Percentiles rank a stretch among this genome's conserved stretches.
Conservation (phyloP, 2,797 vertebrate genomes). For the Typhlichthys eigenmanni region DNA sequence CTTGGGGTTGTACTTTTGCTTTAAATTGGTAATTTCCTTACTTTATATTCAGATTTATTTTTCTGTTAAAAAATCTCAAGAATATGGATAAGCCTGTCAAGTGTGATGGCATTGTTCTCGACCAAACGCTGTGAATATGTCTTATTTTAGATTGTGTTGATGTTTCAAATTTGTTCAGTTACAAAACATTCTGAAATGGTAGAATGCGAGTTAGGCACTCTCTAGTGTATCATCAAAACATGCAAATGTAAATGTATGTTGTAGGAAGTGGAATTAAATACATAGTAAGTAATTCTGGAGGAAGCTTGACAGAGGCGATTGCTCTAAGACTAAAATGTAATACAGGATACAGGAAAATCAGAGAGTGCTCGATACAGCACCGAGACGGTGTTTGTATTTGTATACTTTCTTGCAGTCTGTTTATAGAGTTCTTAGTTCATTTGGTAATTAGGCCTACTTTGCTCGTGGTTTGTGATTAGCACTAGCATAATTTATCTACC, state of each 20-base stretch:
- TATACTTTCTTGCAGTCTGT: no score
- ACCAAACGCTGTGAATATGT: constrained; percentile 25
- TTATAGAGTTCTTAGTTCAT: no score
- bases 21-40: constrained; percentile 62
- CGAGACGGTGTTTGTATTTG: no score
- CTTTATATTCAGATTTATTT: constrained; percentile 47
- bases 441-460: no score
- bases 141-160: neutral
- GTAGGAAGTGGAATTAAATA: constrained; percentile 25
- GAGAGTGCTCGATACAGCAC: no score
- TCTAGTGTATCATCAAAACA: constrained; percentile 13
- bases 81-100: constrained; percentile 62
- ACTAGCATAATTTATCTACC: no score
- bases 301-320: no score
- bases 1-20: constrained; percentile 2
- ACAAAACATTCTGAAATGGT: no score
- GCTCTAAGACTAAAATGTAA: no score
- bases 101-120: constrained; percentile 38
- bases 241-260: constrained; percentile 34
- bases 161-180: neutral
- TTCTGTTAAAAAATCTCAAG: constrained; percentile 35
- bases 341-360: no score
- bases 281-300: no score
- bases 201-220: constrained; percentile 1
- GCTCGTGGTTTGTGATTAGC: no score